Conservation (phyloP, 1,140 invertebrate species). For the Drosophila seguyi region DNA sequence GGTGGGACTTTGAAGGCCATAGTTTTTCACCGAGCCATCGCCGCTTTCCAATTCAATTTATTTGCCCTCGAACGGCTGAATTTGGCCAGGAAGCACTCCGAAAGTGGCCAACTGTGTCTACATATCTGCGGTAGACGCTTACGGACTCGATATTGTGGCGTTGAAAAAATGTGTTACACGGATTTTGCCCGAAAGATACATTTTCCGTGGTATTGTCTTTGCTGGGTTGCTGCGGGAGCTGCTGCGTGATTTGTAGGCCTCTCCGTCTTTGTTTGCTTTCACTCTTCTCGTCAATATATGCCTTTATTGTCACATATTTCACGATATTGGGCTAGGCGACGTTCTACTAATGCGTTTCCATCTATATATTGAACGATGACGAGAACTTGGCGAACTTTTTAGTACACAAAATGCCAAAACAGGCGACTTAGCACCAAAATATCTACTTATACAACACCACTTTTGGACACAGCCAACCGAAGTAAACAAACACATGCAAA, state of each 20-base stretch:
- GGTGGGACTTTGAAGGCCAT: conserved; percentile 61
- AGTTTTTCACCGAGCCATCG: conserved; percentile 50
- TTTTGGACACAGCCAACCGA: conserved; percentile 58
- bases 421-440: conserved; percentile 57
- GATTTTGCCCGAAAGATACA: conserved; percentile 53
- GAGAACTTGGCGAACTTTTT: conserved; percentile 24
- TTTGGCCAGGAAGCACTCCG: conserved; percentile 13
- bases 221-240: conserved; percentile 13
- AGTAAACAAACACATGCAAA: conserved; percentile 80
- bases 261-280: conserved; percentile 14
- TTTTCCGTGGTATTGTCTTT: conserved; percentile 51
- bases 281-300: background rate
- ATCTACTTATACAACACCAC: conserved; percentile 64
- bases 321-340: conserved; percentile 1
- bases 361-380: conserved; percentile 35
- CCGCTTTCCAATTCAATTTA: conserved; percentile 34
- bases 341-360: conserved; percentile 3
- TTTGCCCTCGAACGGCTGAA: conserved; percentile 9
- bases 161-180: conserved; percentile 57
- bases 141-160: conserved; percentile 19
- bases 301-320: conserved; percentile 14
- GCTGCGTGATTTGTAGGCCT: conserved; percentile 20
- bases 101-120: conserved; percentile 20
- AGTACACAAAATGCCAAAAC: conserved; percentile 57
- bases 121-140: conserved; percentile 14